Base-by-base conservation (phyloP, 2,888 invertebrate species). In the Ceratothoa steindachneri region DNA sequence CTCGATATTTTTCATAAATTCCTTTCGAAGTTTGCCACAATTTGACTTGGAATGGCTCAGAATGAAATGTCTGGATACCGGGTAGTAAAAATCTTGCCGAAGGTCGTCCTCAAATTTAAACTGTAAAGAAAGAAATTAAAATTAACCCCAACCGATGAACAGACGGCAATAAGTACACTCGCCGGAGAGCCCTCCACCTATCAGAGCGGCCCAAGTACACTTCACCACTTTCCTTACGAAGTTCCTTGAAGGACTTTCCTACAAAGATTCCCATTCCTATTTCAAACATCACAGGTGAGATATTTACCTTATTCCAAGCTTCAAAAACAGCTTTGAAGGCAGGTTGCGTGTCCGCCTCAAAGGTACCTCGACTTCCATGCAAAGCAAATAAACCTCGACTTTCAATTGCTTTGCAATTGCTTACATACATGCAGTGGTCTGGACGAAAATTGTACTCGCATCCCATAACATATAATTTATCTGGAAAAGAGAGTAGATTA, bases 341-440 rank as follows among this genome's bases (percentile, higher is more conserved):
- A 0, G 93, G 93, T 82, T 95, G 93, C 83, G 92, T 94, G 80
- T 90, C 88, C 0, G 89, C 90, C 84, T 94, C 93, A 85, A 95
- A 96, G 69, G 91, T 91, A 2, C 90, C 89, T 69, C 97, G 87
- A 81, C 92, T 95, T 51, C 95, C 97, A 83, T 97, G 97, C 66
- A 97, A 83, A 5, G 97, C 88, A 79, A 89, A 88, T n/a, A 93
- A 90, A 0, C 96, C 97, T 30, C 87, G 84, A 69, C 86, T 84
- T 75, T 90, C 89, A 0, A 91, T 92, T 3, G 86, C 84, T 67
- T 89, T 87, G 84, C 97, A 97, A 2, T 93, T 91, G 83, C 91
- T 93, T 85, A 91, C 92, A 83, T 97, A 97, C 92, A 94, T 93
- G 85, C 97, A 97, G 85, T 97, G 97, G 85, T 97, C 97, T 0